Base-by-base conservation (phyloP, 2,888 invertebrate genomes). In the Trissoscelio sp. region DNA sequence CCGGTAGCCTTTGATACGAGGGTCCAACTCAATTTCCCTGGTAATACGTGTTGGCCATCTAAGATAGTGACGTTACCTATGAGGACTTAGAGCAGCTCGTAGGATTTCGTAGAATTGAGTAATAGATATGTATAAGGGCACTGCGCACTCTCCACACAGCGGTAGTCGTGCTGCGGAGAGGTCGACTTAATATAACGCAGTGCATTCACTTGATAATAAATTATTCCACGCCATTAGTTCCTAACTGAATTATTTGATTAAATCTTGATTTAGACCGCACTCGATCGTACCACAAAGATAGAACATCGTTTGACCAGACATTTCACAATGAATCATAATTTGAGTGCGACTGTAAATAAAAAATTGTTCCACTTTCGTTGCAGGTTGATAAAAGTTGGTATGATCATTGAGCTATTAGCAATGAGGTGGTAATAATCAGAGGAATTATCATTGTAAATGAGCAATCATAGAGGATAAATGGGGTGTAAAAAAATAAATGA, bases 181-280 rank as follows among this genome's bases (percentile, higher is more conserved):
- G 22, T 64, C 60, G 80, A 79, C 74, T 86, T 84, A 85, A 85
- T 87, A 85, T 86, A 86, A 81, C 81, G 83, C 74, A 78, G 81
- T 44, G 70, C 78, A 73, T 77, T 80, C 81, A 77, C 82, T 64
- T 51, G 72, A 74, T 82, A 75, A 83, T 87, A 85, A 86, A 88
- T 88, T 88, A 87, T 86, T 83, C 83, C 81, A 31, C 62, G 80
- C 84, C 87, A 86, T 85, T 86, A 84, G 86, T 84, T 84, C 75
- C 81, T 74, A 82, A 81, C 81, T 82, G 84, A 85, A 86, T 87
- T 86, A 87, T 88, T 87, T 87, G 86, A 88, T 88, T 88, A 86
- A 88, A 89, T 86, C 86, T 84, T 85, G 84, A 87, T 86, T 87
- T 86, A 85, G 78, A 79, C 77, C 58, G 81, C 60, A 57, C 64